Evolutionary conservation across 1,140 invertebrate species (phyloP).

Genomic region (Trichoplusia ni): DNA sequence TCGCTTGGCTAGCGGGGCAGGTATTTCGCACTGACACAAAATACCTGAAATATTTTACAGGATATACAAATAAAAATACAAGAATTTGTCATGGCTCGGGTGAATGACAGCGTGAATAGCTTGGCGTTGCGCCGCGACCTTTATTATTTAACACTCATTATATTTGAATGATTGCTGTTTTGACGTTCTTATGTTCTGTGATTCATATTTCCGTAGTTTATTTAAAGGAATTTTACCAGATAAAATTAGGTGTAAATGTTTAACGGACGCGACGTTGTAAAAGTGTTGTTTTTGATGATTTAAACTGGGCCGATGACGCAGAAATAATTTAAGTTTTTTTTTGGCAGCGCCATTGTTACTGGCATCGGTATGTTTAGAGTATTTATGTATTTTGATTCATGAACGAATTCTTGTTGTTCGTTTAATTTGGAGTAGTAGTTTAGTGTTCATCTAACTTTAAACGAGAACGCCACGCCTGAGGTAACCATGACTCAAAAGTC

Average conservation of each 20-base stretch:
- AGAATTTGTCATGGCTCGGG: constrained; percentile 15
- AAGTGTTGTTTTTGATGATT: neutral
- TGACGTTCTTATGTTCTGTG: constrained; percentile 43
- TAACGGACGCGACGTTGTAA: neutral
- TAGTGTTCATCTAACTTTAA: too few species aligned
- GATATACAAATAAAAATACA: neutral
- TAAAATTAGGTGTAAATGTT: neutral
- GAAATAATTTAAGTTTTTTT: too few species aligned
- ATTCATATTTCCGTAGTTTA: constrained; percentile 52
- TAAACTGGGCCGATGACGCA: too few species aligned
- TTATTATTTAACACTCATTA: constrained; percentile 36
- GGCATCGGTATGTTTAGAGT: too few species aligned
- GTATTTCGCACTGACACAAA: too few species aligned
- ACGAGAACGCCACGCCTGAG: too few species aligned
- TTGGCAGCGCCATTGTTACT: too few species aligned
- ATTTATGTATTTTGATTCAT: too few species aligned
- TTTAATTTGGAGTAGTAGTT: too few species aligned
- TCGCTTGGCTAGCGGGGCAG: too few species aligned
- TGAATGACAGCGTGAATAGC: constrained; percentile 25
- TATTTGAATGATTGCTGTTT: constrained; percentile 48
- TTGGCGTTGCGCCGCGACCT: constrained; percentile 43
- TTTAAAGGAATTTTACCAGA: constrained; percentile 41
- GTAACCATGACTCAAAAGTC: too few species aligned
- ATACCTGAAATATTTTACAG: neutral
- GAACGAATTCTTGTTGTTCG: too few species aligned